Evolutionary conservation across 2,888 invertebrate species (phyloP).

Genomic region (Drosophila meridiana): DNA sequence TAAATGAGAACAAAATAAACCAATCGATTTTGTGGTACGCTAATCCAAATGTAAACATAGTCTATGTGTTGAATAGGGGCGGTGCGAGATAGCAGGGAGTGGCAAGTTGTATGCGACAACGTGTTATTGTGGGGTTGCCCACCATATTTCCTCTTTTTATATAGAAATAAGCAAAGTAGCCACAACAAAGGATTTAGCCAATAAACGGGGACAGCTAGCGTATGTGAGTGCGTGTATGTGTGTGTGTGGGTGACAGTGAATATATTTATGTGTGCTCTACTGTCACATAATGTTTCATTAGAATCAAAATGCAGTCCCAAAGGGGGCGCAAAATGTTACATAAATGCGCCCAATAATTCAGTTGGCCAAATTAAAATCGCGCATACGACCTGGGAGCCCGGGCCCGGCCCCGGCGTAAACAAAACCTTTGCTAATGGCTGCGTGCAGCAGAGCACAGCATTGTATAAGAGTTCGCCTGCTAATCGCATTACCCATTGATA

Average conservation of each 20-base stretch:
- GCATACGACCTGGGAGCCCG: conserved; percentile 47
- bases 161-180: conserved; percentile 47
- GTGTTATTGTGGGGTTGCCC: conserved; percentile 29
- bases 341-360: conserved; percentile 73
- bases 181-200: conserved; percentile 73
- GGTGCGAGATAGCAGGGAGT: conserved; percentile 4
- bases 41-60: conserved; percentile 58
- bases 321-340: conserved; percentile 55
- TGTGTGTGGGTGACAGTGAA: conserved; percentile 1
- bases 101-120: conserved; percentile 14
- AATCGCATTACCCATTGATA: conserved; percentile 77
- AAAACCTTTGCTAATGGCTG: conserved; percentile 22
- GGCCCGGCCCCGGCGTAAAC: conserved; percentile 30
- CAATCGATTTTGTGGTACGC: conserved; percentile 50
- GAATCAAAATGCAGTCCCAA: conserved; percentile 53
- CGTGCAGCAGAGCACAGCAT: conserved; percentile 8
- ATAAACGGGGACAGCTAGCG: conserved; percentile 40
- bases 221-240: background rate
- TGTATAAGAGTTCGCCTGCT: conserved; percentile 31
- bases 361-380: conserved; percentile 67
- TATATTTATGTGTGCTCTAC: conserved; percentile 23
- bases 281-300: conserved; percentile 77
- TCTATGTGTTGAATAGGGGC: conserved; percentile 14
- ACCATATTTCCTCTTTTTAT: conserved; percentile 2
- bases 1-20: conserved; percentile 4